Evolutionary conservation across 2,888 invertebrate genomes (phyloP).

Genomic region (Phortica magna): DNA sequence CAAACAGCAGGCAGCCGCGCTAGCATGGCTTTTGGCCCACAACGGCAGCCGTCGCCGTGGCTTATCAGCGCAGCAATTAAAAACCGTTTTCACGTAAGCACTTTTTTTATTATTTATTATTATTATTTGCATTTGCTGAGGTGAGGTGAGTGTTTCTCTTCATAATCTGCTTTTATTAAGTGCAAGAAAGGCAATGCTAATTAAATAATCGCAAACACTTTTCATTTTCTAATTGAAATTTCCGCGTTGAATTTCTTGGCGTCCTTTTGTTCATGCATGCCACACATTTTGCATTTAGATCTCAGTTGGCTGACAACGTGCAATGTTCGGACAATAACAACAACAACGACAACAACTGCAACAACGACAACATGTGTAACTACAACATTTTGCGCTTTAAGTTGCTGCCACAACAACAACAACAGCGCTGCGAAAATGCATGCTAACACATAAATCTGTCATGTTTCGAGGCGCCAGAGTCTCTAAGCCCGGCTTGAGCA

Average conservation of each 20-base stretch:
- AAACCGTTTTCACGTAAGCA: constrained; percentile 57
- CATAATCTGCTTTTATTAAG: neutral
- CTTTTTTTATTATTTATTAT: neutral
- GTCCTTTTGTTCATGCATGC: constrained; percentile 11
- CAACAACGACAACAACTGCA: constrained; percentile 15
- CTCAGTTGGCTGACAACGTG: neutral
- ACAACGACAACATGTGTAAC: constrained; percentile 10
- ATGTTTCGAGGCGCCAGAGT: constrained; percentile 23
- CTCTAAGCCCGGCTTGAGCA: neutral
- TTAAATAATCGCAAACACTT: neutral
- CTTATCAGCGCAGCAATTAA: constrained; percentile 57
- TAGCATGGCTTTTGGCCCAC: neutral
- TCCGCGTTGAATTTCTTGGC: constrained; percentile 14
- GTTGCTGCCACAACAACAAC: neutral
- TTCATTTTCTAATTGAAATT: constrained; percentile 54
- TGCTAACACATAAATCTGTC: constrained; percentile 23
- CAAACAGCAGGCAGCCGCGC: neutral
- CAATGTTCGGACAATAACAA: constrained; percentile 25
- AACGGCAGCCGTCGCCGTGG: constrained; percentile 53
- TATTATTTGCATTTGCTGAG: neutral
- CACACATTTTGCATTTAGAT: constrained; percentile 32
- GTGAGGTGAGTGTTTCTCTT: neutral
- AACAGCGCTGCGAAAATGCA: neutral
- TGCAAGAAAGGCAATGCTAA: neutral
- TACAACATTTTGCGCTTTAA: constrained; percentile 22